Base-by-base conservation (phyloP, 2,113 vertebrate species). In the Spermophilus dauricus region DNA sequence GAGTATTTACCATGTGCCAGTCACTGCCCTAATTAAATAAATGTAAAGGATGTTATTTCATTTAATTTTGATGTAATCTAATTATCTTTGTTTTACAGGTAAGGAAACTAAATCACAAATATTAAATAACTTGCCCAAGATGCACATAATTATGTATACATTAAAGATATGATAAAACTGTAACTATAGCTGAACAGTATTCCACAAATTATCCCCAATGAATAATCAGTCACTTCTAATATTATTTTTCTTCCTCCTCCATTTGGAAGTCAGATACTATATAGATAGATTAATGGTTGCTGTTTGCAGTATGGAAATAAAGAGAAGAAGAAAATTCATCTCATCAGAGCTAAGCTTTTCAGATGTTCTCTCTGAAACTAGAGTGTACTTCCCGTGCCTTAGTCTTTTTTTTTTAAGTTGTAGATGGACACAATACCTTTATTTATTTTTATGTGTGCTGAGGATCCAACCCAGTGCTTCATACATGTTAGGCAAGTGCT, bases 71-170 rank as follows among this genome's bases (percentile, higher is more conserved):
- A 9, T 63, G 2, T 39, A 51, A 39, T 88, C 53, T 51, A 88
- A 48, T 53, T 58, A 69, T 73, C 75, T 83, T 89, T 24, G 77
- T 63, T 91, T 67, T 82, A 92, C 26, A 76, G 61, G 42, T 89
- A 87, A 88, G 12, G 8, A 70, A 91, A 93, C 24, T 45, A 32
- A 75, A 20, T 91, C 86, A 85, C 48, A 96, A 91, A 81, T 84
- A 86, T 53, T 81, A 75, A 92, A 67, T 22, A 96, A 83, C 4
- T 58, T 86, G 26, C 24, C 80, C n/a, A 86, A 42, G n/a, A 53
- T 61, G 1, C 82, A 39, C 18, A 72, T 80, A 93, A 91, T 51
- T 78, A 34, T 69, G 30, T n/a, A 12, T 45, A 37, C 37, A 10
- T 91, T n/a, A 70, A 86, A 82, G 22, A n/a, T 45, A 65, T n/a